Evolutionary conservation across 1,140 invertebrate genomes (phyloP), one percentile per base, ranked within the genome.

Genomic region (Micrasema longulum): DNA sequence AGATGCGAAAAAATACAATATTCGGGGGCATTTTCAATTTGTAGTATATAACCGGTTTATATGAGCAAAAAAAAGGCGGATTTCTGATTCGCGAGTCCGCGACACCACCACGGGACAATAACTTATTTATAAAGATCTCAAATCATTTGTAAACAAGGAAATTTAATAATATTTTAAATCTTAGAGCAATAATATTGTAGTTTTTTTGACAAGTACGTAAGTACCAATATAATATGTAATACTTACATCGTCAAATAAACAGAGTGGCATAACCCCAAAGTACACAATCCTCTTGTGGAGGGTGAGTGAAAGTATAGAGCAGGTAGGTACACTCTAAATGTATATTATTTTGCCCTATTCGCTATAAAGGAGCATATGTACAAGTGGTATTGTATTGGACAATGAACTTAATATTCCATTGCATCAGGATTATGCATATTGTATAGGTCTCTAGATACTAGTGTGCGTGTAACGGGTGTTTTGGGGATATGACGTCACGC

Each of bases 321-420:
- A 64, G 60, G 60, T 41, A 64, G 60, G 64, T 66, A 66, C 64
- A 53, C 18, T 74, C 53, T 67, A 75, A 75, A 71, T 64, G 47
- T 66, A 71, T 71, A 65, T 75, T 72, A 71, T 76, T 76, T 73
- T 68, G 69, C 69, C 71, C 70, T 63, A 73, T 71, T 65, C 69
- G 57, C 71, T 67, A 73, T 71, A 63, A 11, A 73, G 67, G 48
- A 76, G 43, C 74, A 76, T 76, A 76, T 76, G 71, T 57, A 73
- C 74, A 76, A 76, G 74, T 76, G 74, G 74, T 76, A 76, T 76
- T 76, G 74, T 76, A 35, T 41, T 31, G 71, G 63, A 76, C 74
- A 76, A 76, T 70, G 71, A 73, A 55, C 71, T 72, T 69, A 72
- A 69, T 68, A 53, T 55, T 68, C 41, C 60, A 47, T 64, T 26